A percentile compares a stretch with the other conserved stretches of the same genome.
These are phyloP conservation scores for Schizotus pectinicornis DNA, from an alignment of 2,888 invertebrate genomes.

Conservation along the genomic window DNA sequence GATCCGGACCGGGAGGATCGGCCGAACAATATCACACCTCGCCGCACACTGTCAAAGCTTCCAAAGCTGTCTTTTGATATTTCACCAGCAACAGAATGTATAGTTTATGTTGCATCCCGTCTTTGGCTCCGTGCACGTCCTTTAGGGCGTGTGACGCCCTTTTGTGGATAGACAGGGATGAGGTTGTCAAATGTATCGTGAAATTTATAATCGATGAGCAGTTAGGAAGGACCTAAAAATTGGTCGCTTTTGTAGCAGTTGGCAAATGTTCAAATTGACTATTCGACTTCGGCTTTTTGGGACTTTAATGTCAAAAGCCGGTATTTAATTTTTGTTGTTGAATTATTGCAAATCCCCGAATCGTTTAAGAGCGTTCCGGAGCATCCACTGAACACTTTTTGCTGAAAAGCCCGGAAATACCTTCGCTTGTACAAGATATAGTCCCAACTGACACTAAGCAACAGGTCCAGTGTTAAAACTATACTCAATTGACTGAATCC, in stretches of 20 bases:
- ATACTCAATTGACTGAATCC: no score
- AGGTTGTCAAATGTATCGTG: slow-evolving; percentile 45
- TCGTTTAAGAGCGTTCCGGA: not conserved
- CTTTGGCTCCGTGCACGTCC: slow-evolving; percentile 10
- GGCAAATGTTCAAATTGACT: slow-evolving; percentile 35
- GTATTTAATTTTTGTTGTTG: not conserved
- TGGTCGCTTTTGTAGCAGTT: slow-evolving; percentile 33
- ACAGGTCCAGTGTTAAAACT: no score
- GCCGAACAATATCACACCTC: slow-evolving; percentile 56
- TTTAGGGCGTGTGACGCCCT: not conserved
- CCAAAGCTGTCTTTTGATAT: slow-evolving; percentile 56
- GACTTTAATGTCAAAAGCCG: not conserved
- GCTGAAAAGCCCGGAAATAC: no score
- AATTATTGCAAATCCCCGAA: not conserved
- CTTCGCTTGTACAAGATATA: no score
- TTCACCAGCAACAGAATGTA: slow-evolving; percentile 49
- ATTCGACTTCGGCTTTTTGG: slow-evolving; percentile 18
- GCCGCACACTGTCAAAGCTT: slow-evolving; percentile 54
- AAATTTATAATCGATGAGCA: slow-evolving; percentile 45
- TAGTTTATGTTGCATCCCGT: slow-evolving; percentile 43
- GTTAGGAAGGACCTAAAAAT: slow-evolving; percentile 35
- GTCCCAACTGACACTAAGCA: no score
- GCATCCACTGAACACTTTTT: no score
- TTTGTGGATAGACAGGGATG: slow-evolving; percentile 41
- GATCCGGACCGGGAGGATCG: slow-evolving; percentile 43